Evolutionary conservation across 2,888 invertebrate species (phyloP), one percentile per base, ranked within the genome.

Genomic region (Polyommatus iphigenia): DNA sequence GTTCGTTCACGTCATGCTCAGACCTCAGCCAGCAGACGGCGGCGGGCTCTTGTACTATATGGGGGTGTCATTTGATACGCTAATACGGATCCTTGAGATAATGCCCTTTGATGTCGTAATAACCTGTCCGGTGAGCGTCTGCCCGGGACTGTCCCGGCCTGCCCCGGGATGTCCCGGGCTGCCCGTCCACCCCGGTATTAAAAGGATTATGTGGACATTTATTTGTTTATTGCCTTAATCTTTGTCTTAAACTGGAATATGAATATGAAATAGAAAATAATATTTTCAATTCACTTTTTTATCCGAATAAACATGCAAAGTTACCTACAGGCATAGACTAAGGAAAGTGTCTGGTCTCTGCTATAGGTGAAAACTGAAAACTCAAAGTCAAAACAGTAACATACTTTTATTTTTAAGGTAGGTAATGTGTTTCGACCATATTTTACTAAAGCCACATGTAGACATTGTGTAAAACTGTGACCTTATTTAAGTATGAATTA

Each of bases 11-110:
- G 75, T 75, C 75, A 75, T 15, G 15, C 54, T 15, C 75, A 75
- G 75, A 29, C 75, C 18, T 29, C 20, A 62, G 10, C 13, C 73
- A 73, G 32, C 77, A 67, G 29, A 67, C 67, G 7, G 18, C 67
- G 67, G 67, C 67, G 29, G 67, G 67, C 81, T 78, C 80, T 32
- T 76, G 57, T 75, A 78, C 79, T 80, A 80, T 75, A 79, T 79
- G 82, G 82, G 82, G 83, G 87, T 83, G 81, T 84, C 86, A 90
- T 87, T 89, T 85, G 82, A 85, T 85, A 84, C 83, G 82, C 78
- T 83, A 84, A 84, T 81, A 81, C 79, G 79, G 79, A 82, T 83
- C 83, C 82, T 84, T 82, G 62, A 57, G 73, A 41, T 78, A 78
- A 62, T 78, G 78, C 57, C 57, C 54, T 78, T 78, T 78, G 78